Base-by-base conservation (phyloP, 1,140 invertebrate species). In the Pollicipes pollicipes region DNA sequence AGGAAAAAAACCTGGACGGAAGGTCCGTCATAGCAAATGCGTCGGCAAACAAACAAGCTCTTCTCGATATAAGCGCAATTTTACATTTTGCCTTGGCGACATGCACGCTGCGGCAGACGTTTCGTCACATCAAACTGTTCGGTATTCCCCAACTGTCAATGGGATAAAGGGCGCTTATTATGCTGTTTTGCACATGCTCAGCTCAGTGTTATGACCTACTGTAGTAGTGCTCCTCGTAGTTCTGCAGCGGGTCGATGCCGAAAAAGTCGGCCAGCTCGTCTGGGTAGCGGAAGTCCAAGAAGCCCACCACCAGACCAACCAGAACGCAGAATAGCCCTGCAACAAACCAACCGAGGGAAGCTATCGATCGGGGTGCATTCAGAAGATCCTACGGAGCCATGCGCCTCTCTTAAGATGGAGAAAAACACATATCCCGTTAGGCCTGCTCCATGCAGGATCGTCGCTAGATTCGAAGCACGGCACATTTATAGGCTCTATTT, bases 171-270 rank as follows among this genome's bases (percentile, higher is more conserved):
- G n/a, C n/a, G n/a, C n/a, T n/a, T n/a, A n/a, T n/a, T n/a, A n/a
- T n/a, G n/a, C n/a, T n/a, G n/a, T n/a, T n/a, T n/a, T n/a, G n/a
- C n/a, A n/a, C n/a, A n/a, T n/a, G n/a, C n/a, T n/a, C n/a, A n/a
- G n/a, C n/a, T n/a, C n/a, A n/a, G n/a, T n/a, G n/a, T n/a, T n/a
- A n/a, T n/a, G 10, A 58, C 45, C 13, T 58, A 58, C 45, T 58
- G 45, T 58, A 58, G 45, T 13, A 58, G 45, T 74, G 78, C 72
- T 84, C 83, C 70, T 85, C 83, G 70, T 81, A 82, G 74, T 82
- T 82, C 71, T 81, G 79, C 0, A 85, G 76, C 21, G 84, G 82
- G 77, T 86, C 83, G 63, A 84, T 81, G 0, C 81, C 83, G 74
- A 86, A 84, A 76, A 84, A 84, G 24, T 75, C 73, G 24, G 82